Evolutionary conservation across 2,888 invertebrate species (phyloP).

Genomic region (Carabus problematicus): DNA sequence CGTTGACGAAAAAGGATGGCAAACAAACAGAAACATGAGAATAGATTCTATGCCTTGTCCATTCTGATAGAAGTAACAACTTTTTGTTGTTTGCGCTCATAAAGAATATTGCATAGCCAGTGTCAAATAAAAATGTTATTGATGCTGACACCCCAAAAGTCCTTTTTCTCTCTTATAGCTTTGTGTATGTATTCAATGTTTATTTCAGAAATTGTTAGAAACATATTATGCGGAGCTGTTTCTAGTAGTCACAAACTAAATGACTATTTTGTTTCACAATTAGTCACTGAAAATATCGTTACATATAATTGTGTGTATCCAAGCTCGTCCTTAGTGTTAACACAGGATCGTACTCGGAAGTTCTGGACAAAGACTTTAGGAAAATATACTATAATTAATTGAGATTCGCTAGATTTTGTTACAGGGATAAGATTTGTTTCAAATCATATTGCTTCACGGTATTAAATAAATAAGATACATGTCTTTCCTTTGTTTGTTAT

Average conservation of each 20-base stretch:
- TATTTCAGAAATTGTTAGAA: too few relatives aligned
- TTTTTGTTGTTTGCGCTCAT: too few relatives aligned
- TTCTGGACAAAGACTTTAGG: not conserved
- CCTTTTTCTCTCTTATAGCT: too few relatives aligned
- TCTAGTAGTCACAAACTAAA: not conserved
- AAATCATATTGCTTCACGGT: not conserved
- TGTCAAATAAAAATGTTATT: too few relatives aligned
- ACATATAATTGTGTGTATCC: not conserved
- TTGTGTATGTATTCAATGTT: too few relatives aligned
- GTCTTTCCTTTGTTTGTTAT: not conserved
- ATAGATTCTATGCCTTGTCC: too few relatives aligned
- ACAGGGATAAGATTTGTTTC: not conserved
- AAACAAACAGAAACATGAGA: too few relatives aligned
- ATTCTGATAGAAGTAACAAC: too few relatives aligned
- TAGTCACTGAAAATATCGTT: constrained; percentile 14
- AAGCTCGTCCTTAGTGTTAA: not conserved
- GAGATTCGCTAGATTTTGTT: not conserved
- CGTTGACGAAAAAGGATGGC: too few relatives aligned
- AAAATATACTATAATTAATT: not conserved
- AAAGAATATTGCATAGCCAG: too few relatives aligned
- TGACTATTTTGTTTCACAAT: constrained; percentile 15
- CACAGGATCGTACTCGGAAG: not conserved
- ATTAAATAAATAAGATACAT: not conserved
- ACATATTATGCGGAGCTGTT: too few relatives aligned
- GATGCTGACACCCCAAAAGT: too few relatives aligned